Evolutionary conservation across 2,888 invertebrate genomes (phyloP).

Genomic region (Cheiracanthium punctorium): DNA sequence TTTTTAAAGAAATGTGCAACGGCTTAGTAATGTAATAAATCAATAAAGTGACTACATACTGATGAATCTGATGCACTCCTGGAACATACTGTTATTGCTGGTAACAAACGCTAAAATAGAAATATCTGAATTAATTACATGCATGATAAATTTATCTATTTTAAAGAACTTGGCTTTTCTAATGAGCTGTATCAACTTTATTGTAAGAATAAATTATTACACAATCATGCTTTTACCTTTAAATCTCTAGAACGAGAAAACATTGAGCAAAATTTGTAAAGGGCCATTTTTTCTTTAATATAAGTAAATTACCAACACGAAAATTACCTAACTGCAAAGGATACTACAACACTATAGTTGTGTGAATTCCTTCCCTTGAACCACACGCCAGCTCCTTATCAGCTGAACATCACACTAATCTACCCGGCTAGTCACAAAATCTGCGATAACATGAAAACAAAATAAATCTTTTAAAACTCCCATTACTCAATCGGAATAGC

Average conservation of each 20-base stretch:
- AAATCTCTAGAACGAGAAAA: slow-evolving; percentile 29
- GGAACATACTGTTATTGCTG: slow-evolving; percentile 51
- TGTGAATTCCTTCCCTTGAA: neutral
- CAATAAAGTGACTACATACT: slow-evolving; percentile 26
- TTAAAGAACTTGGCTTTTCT: no score
- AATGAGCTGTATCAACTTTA: no score
- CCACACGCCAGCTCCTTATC: slow-evolving; percentile 64
- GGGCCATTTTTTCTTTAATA: slow-evolving; percentile 36
- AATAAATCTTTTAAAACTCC: neutral
- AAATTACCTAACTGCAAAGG: neutral
- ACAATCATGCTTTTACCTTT: slow-evolving; percentile 22
- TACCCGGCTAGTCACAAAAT: slow-evolving; percentile 17
- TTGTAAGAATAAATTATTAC: neutral
- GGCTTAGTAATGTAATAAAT: neutral
- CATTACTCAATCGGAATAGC: neutral
- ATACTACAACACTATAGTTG: neutral
- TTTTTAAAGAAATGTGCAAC: no score
- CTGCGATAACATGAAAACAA: neutral
- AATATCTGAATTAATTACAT: neutral
- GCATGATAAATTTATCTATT: no score
- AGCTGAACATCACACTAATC: slow-evolving; percentile 40
- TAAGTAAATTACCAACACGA: neutral
- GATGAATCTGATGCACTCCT: slow-evolving; percentile 50
- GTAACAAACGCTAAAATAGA: slow-evolving; percentile 53
- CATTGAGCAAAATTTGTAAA: slow-evolving; percentile 22